Evolutionary conservation across 2,113 vertebrate species (phyloP), one percentile per base, ranked within the genome.

Genomic region (Ammodytes dubius): DNA sequence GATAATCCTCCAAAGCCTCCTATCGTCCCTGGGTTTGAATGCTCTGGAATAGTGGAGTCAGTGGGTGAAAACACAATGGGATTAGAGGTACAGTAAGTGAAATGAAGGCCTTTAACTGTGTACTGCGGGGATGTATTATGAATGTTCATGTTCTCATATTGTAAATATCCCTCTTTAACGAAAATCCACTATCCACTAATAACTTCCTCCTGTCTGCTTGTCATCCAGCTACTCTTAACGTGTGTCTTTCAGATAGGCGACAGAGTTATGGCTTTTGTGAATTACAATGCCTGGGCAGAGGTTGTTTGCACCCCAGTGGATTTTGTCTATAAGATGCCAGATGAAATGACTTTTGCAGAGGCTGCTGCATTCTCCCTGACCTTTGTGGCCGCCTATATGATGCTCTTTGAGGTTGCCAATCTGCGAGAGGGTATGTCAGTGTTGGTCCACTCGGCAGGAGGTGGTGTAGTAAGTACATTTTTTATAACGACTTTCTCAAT

Each of bases 211-310:
- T 66, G 2, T 64, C 40, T 76, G 53, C 42, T 42, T 61, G 17
- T 66, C 46, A 47, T 82, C n/a, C 4, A 42, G 65, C 71, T 76
- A 14, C 64, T 50, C 14, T 27, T 60, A 2, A 65, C 54, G 12
- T 66, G 27, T 81, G 71, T 68, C 71, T 85, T 89, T 59, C 91
- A 99, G 98, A 99, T 99, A 49, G 98, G 98, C 7, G 98, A 99
- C 92, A 94, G 96, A 89, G 97, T 99, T 27, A 99, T 99, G 96
- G 98, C 98, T 43, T 99, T 99, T 90, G 96, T 97, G 17, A 98
- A 99, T 88, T 99, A 99, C 93, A 98, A 92, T 0, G 98, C 97
- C 64, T 99, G 98, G 98, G 98, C 98, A n/a, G 98, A 99, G 86
- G 97, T 99, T 7, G 97, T 97, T 8, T 99, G 98, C 84, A 96